Base-by-base conservation (phyloP, 1,140 invertebrate species). In the Procambarus clarkii region DNA sequence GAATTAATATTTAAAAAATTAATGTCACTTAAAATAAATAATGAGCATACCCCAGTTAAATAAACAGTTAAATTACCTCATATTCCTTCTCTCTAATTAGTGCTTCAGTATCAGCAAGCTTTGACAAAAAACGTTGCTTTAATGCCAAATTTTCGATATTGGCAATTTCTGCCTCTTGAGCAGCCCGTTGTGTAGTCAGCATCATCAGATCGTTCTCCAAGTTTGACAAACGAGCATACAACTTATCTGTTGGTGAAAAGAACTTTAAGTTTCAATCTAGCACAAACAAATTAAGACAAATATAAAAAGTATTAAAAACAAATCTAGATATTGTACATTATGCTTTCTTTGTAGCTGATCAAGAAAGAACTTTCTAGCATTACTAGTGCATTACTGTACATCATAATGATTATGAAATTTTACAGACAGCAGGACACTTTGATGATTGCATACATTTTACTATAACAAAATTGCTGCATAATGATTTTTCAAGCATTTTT, bases 111-210 rank as follows among this genome's bases (percentile, higher is more conserved):
- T 96, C 96, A 92, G 98, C 97, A 0, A 98, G 94, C 80, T 96
- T 96, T 91, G 97, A 96, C 94, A 98, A 97, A 94, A 98, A 97
- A 69, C 97, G 94, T 94, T 98, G 97, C 77, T 97, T 95, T 0
- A 98, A 94, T 46, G 97, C 97, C 86, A 96, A 94, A 94, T 98
- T 98, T 94, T 98, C 98, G 94, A 98, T 98, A 60, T 96, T 97
- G 8, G 96, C 96, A 93, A 98, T 97, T 94, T 98, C 97, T 80
- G 96, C 95, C 93, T 98, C 97, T 93, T 98, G 97, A 93, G 97
- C 96, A 74, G 96, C 95, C 91, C 97, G 95, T 78, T 96, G 95
- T 77, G 96, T 95, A 93, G 96, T 96, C 21, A 98, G 94, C 86
- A 97, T 96, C 44, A 96, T 95, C 50, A 98, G 94, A 94, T 98